Evolutionary conservation across 2,888 invertebrate species (phyloP).

Genomic region (Biston stratarius): DNA sequence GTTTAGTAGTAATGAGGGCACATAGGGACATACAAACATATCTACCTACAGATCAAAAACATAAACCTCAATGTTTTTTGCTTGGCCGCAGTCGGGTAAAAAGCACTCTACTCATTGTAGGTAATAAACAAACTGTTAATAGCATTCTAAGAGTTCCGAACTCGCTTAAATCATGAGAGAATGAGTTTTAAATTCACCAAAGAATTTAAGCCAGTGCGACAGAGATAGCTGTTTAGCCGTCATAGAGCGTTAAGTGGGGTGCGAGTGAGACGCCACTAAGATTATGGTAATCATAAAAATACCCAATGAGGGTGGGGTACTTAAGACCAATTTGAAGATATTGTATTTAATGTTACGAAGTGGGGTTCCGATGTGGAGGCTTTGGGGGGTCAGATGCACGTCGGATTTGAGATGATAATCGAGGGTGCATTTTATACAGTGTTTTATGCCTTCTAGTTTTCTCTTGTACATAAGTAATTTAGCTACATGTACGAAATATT

Average conservation of each 20-base stretch:
- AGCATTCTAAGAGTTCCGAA: constrained; percentile 70
- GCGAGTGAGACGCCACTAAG: constrained; percentile 65
- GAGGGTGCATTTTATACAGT: constrained; percentile 64
- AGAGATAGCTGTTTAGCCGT: constrained; percentile 48
- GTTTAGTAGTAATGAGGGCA: too few species aligned
- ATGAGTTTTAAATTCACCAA: constrained; percentile 74
- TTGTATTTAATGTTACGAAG: constrained; percentile 81
- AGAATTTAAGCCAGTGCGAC: constrained; percentile 63
- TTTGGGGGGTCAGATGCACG: constrained; percentile 59
- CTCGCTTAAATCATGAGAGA: constrained; percentile 68
- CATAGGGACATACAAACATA: not conserved
- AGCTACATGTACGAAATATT: too few species aligned
- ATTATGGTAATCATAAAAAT: constrained; percentile 84
- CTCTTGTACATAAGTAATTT: not conserved
- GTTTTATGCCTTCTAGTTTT: not conserved
- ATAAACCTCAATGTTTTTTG: too few species aligned
- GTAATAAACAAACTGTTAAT: constrained; percentile 75
- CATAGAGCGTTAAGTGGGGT: constrained; percentile 46
- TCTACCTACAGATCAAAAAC: too few species aligned
- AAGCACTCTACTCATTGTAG: constrained; percentile 40
- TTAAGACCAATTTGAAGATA: constrained; percentile 85
- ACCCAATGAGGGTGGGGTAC: constrained; percentile 80
- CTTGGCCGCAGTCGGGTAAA: not conserved
- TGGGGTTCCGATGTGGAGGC: constrained; percentile 46
- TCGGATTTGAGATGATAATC: constrained; percentile 77